These are phyloP conservation scores for Macquaria australasica DNA, from an alignment of 2,113 vertebrate species.

Conservation along the genomic window DNA sequence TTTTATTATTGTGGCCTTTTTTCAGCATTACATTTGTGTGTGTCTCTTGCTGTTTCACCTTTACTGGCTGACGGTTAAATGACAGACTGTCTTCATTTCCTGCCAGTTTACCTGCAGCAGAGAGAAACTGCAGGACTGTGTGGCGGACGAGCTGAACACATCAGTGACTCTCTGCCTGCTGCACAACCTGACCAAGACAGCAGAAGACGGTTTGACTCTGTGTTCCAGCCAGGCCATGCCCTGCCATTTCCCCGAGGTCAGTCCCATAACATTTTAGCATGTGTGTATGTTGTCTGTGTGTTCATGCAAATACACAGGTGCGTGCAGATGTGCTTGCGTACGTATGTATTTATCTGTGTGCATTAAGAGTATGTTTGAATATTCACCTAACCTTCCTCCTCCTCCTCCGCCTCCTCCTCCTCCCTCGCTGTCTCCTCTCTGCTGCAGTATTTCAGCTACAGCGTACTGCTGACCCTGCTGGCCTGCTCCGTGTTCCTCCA, in stretches of 20 bases:
- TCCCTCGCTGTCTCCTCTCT: slow-evolving; percentile 18
- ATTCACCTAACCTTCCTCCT: slow-evolving; percentile 25
- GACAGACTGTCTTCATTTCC: slow-evolving; percentile 9
- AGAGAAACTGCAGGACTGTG: slow-evolving; percentile 85
- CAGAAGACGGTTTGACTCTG: slow-evolving; percentile 81
- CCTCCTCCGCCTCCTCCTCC: neutral
- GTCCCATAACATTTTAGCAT: slow-evolving; percentile 39
- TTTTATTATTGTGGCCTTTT: neutral
- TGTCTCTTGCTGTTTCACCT: neutral
- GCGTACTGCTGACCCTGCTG: slow-evolving; percentile 93
- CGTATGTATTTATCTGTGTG: neutral
- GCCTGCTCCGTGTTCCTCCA: slow-evolving; percentile 98
- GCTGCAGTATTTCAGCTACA: slow-evolving; percentile 94
- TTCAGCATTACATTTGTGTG: neutral
- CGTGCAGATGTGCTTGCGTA: neutral
- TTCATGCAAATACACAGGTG: neutral
- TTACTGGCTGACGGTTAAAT: slow-evolving; percentile 6
- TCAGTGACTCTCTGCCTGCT: slow-evolving; percentile 89
- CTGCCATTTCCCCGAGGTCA: slow-evolving; percentile 96
- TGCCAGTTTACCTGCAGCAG: slow-evolving; percentile 91
- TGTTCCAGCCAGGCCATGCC: slow-evolving; percentile 84
- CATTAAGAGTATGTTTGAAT: slow-evolving; percentile 28
- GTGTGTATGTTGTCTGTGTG: slow-evolving; percentile 15
- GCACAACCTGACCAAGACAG: slow-evolving; percentile 86
- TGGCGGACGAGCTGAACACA: slow-evolving; percentile 84